Conservation (phyloP, 2,888 invertebrate genomes). For the Toxonevra muliebris region DNA sequence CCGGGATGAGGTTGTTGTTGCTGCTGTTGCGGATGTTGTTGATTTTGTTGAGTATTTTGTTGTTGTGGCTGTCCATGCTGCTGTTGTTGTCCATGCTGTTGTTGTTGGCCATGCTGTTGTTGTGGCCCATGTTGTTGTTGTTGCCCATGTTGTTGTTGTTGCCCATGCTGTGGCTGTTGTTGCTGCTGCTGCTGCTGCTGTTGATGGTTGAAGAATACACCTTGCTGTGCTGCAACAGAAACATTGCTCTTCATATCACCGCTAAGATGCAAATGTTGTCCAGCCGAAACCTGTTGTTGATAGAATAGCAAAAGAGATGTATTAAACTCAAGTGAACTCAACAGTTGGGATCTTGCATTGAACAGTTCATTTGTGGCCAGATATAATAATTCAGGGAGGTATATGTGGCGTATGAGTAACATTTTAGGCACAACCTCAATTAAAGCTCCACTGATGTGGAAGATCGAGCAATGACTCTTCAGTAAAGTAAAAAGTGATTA, state of each 20-base stretch:
- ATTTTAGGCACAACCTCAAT: no score
- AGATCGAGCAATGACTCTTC: no score
- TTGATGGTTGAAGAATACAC: constrained; percentile 76
- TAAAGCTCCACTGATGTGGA: no score
- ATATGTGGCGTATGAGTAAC: not conserved
- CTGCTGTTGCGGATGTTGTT: constrained; percentile 24
- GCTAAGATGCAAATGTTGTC: constrained; percentile 84
- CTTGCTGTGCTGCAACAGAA: constrained; percentile 85
- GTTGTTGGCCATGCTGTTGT: constrained; percentile 44
- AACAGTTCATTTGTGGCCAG: no score
- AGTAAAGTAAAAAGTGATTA: no score
- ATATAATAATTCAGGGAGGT: not conserved
- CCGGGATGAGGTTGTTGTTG: constrained; percentile 43
- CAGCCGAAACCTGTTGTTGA: constrained; percentile 78
- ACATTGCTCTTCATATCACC: constrained; percentile 78
- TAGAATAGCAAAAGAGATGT: no score
- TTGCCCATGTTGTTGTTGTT: constrained; percentile 39
- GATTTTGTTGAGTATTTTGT: constrained; percentile 42
- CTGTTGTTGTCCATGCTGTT: constrained; percentile 34
- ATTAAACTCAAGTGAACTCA: no score
- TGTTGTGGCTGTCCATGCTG: constrained; percentile 41
- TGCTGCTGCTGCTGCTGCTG: constrained; percentile 58
- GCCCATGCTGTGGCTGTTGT: constrained; percentile 66
- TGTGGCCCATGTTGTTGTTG: constrained; percentile 7
- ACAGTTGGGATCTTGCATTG: no score